Evolutionary conservation across 2,888 invertebrate species (phyloP), one percentile per base, ranked within the genome.

Genomic region (Drosophila emarginata): DNA sequence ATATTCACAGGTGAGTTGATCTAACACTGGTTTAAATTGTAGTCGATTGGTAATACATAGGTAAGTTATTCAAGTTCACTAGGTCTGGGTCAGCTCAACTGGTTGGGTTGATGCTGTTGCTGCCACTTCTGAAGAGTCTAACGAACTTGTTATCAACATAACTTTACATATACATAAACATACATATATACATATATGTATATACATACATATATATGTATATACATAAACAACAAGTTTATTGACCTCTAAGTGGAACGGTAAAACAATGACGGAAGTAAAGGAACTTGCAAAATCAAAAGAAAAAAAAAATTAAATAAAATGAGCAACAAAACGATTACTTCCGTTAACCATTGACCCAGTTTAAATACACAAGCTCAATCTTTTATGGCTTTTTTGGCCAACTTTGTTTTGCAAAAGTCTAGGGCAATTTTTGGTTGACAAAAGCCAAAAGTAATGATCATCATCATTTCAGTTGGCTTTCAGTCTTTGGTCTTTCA

Each of bases 171-270:
- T 32, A 32, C 32, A 32, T 9, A 32, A 26, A 5, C 32, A 32
- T 32, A n/a, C n/a, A 28, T 6, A 28, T 23, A n/a, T n/a, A n/a
- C n/a, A n/a, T n/a, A 9, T 32, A 32, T 32, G 9, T 32, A 32
- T 32, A n/a, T n/a, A 23, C 6, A 28, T 28, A 28, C 5, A 5
- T 28, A 6, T 28, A 9, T 32, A 32, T 32, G 9, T 32, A 32
- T 32, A 32, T 32, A 11, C 9, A 32, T 71, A 58, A 57, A 67
- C 73, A 84, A 78, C 80, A 87, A 80, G 87, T 84, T 84, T 81
- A 84, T 77, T 84, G 80, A 84, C 84, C 87, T 84, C 77, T 87
- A 84, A 82, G 71, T 83, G 76, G 79, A 71, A 74, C 81, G 70
- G 78, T 77, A 69, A 72, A 69, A 74, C 68, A 52, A 40, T 52